Evolutionary conservation across 2,797 vertebrate species (phyloP).

Genomic region (Cephalopachus bancanus): DNA sequence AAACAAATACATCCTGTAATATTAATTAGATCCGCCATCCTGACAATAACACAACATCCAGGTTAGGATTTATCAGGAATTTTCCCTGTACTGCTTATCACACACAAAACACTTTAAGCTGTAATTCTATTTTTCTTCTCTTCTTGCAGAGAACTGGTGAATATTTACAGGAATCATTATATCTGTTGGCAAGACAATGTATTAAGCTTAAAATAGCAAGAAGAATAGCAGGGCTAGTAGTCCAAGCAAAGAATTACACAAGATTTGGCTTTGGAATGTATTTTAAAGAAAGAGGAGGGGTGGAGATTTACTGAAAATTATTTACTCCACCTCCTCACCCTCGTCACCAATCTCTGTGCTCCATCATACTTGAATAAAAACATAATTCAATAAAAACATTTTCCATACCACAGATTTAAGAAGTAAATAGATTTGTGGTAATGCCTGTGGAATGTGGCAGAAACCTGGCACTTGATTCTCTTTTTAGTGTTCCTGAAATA

Average conservation of each 20-base stretch:
- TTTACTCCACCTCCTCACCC: not conserved
- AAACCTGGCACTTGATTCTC: constrained; percentile 28
- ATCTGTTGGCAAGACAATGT: constrained; percentile 63
- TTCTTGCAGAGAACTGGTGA: constrained; percentile 20
- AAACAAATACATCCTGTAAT: not conserved
- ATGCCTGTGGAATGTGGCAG: constrained; percentile 65
- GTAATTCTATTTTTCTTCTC: constrained; percentile 34
- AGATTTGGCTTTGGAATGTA: constrained; percentile 70
- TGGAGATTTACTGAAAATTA: constrained; percentile 67
- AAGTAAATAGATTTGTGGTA: constrained; percentile 64
- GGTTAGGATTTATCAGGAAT: not conserved
- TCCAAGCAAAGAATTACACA: constrained; percentile 75
- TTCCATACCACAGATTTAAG: constrained; percentile 51
- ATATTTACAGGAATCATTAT: constrained; percentile 66
- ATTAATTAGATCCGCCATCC: not conserved
- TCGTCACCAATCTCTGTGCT: not conserved
- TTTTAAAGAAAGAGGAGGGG: constrained; percentile 28
- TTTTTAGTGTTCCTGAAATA: constrained; percentile 31
- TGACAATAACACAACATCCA: not conserved
- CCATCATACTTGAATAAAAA: constrained; percentile 58
- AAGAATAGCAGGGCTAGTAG: constrained; percentile 25
- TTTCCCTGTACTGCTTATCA: not conserved
- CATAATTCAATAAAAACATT: constrained; percentile 65
- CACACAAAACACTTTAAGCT: not conserved
- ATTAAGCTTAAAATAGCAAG: constrained; percentile 73